A percentile compares a stretch with the other conserved stretches of the same genome.
Conservation (phyloP, 2,888 invertebrate species). For the Heliothis peltigera region DNA sequence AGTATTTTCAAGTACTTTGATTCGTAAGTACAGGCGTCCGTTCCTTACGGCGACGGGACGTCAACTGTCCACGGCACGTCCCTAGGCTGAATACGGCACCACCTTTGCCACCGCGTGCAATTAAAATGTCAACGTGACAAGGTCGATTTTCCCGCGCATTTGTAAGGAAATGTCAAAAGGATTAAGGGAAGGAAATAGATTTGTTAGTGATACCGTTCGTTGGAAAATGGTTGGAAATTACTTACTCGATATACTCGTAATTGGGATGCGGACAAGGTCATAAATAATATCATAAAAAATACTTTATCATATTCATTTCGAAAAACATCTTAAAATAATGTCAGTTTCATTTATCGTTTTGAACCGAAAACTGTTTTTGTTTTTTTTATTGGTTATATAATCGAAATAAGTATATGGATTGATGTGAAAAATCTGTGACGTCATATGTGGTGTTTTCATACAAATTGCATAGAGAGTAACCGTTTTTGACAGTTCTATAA, state of each 20-base stretch:
- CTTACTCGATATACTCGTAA: background rate
- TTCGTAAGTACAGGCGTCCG: slow-evolving; percentile 30
- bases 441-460: too few relatives aligned
- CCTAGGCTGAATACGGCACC: slow-evolving; percentile 53
- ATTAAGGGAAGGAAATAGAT: slow-evolving; percentile 28
- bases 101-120: slow-evolving; percentile 62
- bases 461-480: too few relatives aligned
- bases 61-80: slow-evolving; percentile 41
- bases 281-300: too few relatives aligned
- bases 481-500: too few relatives aligned
- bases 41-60: slow-evolving; percentile 7
- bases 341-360: too few relatives aligned
- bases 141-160: slow-evolving; percentile 57
- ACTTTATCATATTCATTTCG: too few relatives aligned
- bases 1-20: slow-evolving; percentile 24
- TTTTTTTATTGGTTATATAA: too few relatives aligned
- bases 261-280: too few relatives aligned
- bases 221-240: background rate
- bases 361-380: too few relatives aligned
- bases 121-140: slow-evolving; percentile 63
- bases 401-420: too few relatives aligned
- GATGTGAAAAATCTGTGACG: too few relatives aligned
- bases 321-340: too few relatives aligned
- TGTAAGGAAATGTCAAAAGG: slow-evolving; percentile 45
- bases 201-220: slow-evolving; percentile 14